These are phyloP conservation scores for Cremastobaeus sp. DNA, from an alignment of 2,888 invertebrate genomes.

Conservation along the genomic window DNA sequence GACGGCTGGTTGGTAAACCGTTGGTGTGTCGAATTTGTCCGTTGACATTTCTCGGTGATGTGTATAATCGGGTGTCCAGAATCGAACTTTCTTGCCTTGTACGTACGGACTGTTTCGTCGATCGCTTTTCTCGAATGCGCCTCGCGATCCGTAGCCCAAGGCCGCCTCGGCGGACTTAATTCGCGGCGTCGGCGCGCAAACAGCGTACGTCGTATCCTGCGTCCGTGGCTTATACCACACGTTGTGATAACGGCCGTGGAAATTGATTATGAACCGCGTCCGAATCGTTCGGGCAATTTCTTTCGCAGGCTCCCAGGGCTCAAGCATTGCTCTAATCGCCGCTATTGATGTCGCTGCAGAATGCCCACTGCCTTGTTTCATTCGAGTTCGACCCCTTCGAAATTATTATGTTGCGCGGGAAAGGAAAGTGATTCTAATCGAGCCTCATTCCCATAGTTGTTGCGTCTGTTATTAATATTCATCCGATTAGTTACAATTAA, in stretches of 20 bases:
- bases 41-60: slow-evolving; percentile 33
- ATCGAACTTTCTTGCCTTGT: slow-evolving; percentile 19
- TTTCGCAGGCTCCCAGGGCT: slow-evolving; percentile 41
- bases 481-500: no score
- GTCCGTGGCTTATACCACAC: slow-evolving; percentile 62
- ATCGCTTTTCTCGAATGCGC: slow-evolving; percentile 44
- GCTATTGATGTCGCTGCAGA: slow-evolving; percentile 50
- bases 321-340: slow-evolving; percentile 43
- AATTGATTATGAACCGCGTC: slow-evolving; percentile 62
- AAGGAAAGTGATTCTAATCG: slow-evolving; percentile 8
- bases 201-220: slow-evolving; percentile 37
- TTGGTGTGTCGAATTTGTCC: slow-evolving; percentile 37
- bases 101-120: slow-evolving; percentile 27
- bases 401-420: slow-evolving; percentile 24
- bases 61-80: neutral
- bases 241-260: slow-evolving; percentile 54
- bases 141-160: slow-evolving; percentile 30
- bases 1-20: slow-evolving; percentile 45
- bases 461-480: neutral
- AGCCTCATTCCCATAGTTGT: neutral
- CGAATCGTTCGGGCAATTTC: slow-evolving; percentile 54
- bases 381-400: slow-evolving; percentile 20
- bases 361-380: slow-evolving; percentile 41
- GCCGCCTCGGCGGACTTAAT: slow-evolving; percentile 44
- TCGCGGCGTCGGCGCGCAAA: slow-evolving; percentile 24